A percentile compares a stretch with the other conserved stretches of the same genome.
Evolutionary conservation across 2,113 vertebrate genomes (phyloP).

Genomic region (Shinisaurus crocodilurus): DNA sequence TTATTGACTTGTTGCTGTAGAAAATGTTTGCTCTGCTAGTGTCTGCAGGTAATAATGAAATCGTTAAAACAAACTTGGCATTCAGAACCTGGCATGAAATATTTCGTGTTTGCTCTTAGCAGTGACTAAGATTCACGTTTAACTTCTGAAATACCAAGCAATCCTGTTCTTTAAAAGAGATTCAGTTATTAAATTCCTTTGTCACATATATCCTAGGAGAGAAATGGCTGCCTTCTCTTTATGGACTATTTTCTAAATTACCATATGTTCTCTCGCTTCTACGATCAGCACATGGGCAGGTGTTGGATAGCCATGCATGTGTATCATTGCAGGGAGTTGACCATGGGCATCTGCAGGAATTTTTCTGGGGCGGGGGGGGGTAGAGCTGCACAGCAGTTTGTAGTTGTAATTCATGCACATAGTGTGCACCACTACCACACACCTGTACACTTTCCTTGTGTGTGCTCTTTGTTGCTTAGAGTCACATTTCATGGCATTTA

Average conservation of each 20-base stretch:
- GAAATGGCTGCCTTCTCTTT: not conserved
- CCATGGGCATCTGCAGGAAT: too few relatives aligned
- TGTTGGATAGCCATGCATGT: not conserved
- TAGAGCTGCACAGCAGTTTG: too few relatives aligned
- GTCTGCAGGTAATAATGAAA: constrained; percentile 55
- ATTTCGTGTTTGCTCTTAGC: not conserved
- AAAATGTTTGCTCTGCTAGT: constrained; percentile 52
- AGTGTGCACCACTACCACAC: too few relatives aligned
- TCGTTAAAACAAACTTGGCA: constrained; percentile 49
- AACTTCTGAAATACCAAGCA: constrained; percentile 23
- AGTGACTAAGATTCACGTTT: constrained; percentile 23
- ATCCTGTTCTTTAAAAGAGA: not conserved
- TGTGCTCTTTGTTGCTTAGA: too few relatives aligned
- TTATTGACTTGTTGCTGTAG: constrained; percentile 38
- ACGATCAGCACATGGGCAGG: not conserved
- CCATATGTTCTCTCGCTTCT: not conserved
- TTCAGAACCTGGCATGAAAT: constrained; percentile 48
- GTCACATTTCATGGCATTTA: too few relatives aligned
- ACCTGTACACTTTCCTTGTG: too few relatives aligned
- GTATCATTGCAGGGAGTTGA: not conserved
- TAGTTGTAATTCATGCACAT: too few relatives aligned
- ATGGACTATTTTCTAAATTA: not conserved
- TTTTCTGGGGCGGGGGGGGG: too few relatives aligned
- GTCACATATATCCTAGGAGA: not conserved
- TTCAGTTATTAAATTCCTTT: constrained; percentile 17